Evolutionary conservation across 35 echinoderm and acorn worm genomes (phyloP).

Genomic region (Eucidaris tribuloides): DNA sequence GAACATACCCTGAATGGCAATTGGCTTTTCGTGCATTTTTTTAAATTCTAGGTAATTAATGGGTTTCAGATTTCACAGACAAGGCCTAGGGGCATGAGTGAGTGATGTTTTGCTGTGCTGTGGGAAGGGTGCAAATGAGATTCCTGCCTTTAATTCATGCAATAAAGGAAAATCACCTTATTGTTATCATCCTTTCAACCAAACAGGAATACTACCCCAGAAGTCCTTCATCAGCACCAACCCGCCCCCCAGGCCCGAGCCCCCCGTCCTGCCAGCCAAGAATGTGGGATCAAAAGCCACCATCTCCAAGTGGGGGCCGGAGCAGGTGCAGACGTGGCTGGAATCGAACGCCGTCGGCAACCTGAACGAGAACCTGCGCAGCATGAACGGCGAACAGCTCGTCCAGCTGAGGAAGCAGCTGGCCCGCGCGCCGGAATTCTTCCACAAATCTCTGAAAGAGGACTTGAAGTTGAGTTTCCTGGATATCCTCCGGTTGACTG

Average conservation of each 20-base stretch:
- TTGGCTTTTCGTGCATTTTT: no score
- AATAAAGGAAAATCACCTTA: background rate
- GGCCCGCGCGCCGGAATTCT: slow-evolving; percentile 73
- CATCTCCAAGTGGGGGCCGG: slow-evolving; percentile 16
- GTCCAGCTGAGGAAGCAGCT: slow-evolving; percentile 76
- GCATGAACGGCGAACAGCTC: slow-evolving; percentile 64
- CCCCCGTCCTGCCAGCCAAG: background rate
- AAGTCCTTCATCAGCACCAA: background rate
- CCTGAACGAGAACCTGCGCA: background rate
- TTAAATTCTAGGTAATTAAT: no score
- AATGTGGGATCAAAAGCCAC: background rate
- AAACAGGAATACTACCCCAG: slow-evolving; percentile 1
- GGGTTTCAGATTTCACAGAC: no score
- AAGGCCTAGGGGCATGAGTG: no score
- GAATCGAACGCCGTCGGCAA: slow-evolving; percentile 33
- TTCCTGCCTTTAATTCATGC: no score
- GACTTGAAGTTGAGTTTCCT: slow-evolving; percentile 63
- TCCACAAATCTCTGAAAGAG: slow-evolving; percentile 46
- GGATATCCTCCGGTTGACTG: slow-evolving; percentile 52
- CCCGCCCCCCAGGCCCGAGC: background rate
- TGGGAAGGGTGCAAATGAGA: no score
- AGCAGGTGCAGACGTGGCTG: slow-evolving; percentile 68
- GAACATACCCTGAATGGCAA: no score
- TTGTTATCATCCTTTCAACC: background rate
- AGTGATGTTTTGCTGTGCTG: no score